These are phyloP conservation scores for Lophotis ruficrista DNA, from an alignment of 2,113 vertebrate species.

Conservation along the genomic window DNA sequence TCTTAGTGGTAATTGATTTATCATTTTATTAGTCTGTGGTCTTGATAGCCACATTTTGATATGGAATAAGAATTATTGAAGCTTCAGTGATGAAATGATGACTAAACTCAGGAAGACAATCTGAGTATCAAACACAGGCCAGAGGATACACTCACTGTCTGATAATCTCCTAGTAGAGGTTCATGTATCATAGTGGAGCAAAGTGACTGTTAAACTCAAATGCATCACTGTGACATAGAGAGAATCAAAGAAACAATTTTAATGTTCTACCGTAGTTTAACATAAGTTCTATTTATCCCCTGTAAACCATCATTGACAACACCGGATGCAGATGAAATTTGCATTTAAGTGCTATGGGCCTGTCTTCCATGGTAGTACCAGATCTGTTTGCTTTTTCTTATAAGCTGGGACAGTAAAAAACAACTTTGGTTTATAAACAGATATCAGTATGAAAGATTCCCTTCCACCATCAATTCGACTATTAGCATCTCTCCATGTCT, in stretches of 20 bases:
- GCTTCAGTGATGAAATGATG: background rate
- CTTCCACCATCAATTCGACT: constrained; percentile 66
- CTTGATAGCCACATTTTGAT: background rate
- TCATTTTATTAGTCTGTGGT: background rate
- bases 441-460: constrained; percentile 73
- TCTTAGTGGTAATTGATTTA: background rate
- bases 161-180: background rate
- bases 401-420: background rate
- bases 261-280: background rate
- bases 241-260: background rate
- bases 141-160: background rate
- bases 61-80: background rate
- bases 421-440: constrained; percentile 57
- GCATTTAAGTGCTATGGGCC: background rate
- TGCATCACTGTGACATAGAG: background rate
- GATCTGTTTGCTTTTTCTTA: background rate
- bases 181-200: background rate
- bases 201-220: background rate
- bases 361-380: background rate
- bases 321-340: background rate
- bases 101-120: background rate
- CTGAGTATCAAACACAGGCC: background rate
- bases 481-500: constrained; percentile 69
- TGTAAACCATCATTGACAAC: background rate
- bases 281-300: background rate